Evolutionary conservation across 1,140 invertebrate genomes (phyloP).

Genomic region (Agrypnia vestita): DNA sequence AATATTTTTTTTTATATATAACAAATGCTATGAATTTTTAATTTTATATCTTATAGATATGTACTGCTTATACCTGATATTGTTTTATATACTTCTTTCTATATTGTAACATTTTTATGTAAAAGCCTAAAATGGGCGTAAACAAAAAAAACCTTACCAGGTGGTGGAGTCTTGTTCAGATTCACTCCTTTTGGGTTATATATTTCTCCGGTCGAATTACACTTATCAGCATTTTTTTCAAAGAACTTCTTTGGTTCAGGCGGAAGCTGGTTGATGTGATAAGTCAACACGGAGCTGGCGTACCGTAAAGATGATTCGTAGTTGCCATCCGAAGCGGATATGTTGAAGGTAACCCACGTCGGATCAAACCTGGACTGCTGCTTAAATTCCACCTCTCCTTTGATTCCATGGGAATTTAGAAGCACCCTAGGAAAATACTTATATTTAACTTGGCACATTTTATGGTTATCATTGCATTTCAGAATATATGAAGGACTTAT

Average conservation of each 20-base stretch:
- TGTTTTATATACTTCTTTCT: too few relatives aligned
- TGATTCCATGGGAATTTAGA: conserved; percentile 86
- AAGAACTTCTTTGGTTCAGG: conserved; percentile 73
- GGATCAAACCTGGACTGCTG: conserved; percentile 90
- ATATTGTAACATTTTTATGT: too few relatives aligned
- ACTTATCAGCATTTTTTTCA: conserved; percentile 70
- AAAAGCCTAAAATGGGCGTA: too few relatives aligned
- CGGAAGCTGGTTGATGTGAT: conserved; percentile 82
- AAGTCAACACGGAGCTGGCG: conserved; percentile 73
- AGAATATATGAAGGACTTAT: too few relatives aligned
- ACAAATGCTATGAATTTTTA: too few relatives aligned
- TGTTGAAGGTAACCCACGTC: conserved; percentile 85
- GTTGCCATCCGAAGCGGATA: conserved; percentile 77
- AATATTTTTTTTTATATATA: too few relatives aligned
- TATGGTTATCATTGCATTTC: too few relatives aligned
- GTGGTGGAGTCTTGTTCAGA: conserved; percentile 74
- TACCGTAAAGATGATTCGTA: conserved; percentile 79
- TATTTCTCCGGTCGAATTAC: conserved; percentile 78
- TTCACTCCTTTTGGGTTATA: conserved; percentile 81
- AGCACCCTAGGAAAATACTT: conserved; percentile 74
- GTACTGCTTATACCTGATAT: too few relatives aligned
- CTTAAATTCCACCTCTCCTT: conserved; percentile 84
- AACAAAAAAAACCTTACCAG: conserved; percentile 74
- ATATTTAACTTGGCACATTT: too few relatives aligned
- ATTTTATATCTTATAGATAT: too few relatives aligned